These are phyloP conservation scores for Melanostoma scalare DNA, from an alignment of 2,888 invertebrate species.

Conservation along the genomic window DNA sequence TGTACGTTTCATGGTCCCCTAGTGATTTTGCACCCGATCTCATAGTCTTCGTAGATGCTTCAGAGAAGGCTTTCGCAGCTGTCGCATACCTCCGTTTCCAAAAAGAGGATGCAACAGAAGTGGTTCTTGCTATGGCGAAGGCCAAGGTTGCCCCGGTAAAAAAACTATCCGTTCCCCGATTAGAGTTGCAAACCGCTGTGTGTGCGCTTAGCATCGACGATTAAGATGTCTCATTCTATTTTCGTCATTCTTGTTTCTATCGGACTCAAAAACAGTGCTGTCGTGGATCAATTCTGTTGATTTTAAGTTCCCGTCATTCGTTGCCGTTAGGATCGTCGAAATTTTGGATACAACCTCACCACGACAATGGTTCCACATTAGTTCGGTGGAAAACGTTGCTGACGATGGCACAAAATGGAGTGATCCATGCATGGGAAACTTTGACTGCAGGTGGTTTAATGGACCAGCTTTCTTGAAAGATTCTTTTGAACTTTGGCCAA, in stretches of 20 bases:
- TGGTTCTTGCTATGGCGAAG: conserved; percentile 7
- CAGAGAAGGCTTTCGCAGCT: not conserved
- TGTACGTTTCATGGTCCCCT: not conserved
- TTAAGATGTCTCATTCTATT: not conserved
- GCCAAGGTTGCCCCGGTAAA: conserved; percentile 15
- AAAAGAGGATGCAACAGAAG: not conserved
- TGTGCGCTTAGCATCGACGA: not conserved
- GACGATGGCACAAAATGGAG: conserved; percentile 10
- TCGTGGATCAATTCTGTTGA: too few relatives aligned
- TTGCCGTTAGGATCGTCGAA: too few relatives aligned
- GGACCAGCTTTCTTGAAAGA: too few relatives aligned
- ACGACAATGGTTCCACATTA: not conserved
- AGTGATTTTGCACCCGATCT: not conserved
- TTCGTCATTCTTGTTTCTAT: too few relatives aligned
- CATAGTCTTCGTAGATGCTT: not conserved
- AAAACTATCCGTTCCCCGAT: not conserved
- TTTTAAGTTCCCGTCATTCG: too few relatives aligned
- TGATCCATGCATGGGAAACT: not conserved
- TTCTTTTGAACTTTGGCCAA: too few relatives aligned
- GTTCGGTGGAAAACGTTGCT: not conserved
- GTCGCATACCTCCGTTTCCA: not conserved
- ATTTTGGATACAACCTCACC: too few relatives aligned
- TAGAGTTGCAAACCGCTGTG: conserved; percentile 1
- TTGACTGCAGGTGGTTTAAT: too few relatives aligned
- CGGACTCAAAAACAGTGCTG: too few relatives aligned